Evolutionary conservation across 1,140 invertebrate genomes (phyloP), one percentile per base, ranked within the genome.

Genomic region (Agrilus planipennis): DNA sequence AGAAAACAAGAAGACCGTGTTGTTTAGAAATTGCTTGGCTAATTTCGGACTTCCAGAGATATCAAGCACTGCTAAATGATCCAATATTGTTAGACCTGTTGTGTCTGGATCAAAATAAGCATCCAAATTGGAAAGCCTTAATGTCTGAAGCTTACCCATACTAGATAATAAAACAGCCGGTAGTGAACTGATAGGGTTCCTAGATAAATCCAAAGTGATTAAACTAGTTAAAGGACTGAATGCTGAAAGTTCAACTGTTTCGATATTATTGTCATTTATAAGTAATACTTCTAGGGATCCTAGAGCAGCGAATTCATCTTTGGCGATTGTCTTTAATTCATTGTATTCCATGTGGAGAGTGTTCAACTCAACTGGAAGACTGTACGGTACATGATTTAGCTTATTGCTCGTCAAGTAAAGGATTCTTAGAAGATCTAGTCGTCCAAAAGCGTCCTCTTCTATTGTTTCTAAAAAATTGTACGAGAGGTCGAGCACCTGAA

Each of bases 371-470:
- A 72, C 64, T 3, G 79, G 75, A 18, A 88, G 55, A 56, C 75
- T 75, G 47, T 68, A 60, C 4, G 87, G 84, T 31, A 90, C 66
- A 4, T 60, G 61, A 4, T 54, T 58, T 16, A 92, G 65, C 12
- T 65, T 55, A 58, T 93, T 93, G 39, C 79, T 77, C 43, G 83
- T 81, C 6, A 92, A 65, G 58, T 85, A 83, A 10, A 94, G 67
- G 39, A 83, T 70, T 18, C 80, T 67, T 4, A 96, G 69, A 50
- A 81, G 75, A 50, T 88, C 84, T 14, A 90, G 58, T 22, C 88
- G 70, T 0, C 84, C 84, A 17, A 94, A 63, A 0, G 89, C 84
- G 51, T 90, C 86, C 21, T 92, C 84, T 61, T 91, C 88, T 4
- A 95, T 73, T 2, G 73, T 66, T 27, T 63, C 64, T 18, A 95